These are phyloP conservation scores for Oedothorax gibbosus DNA, from an alignment of 1,140 invertebrate genomes.

Conservation along the genomic window DNA sequence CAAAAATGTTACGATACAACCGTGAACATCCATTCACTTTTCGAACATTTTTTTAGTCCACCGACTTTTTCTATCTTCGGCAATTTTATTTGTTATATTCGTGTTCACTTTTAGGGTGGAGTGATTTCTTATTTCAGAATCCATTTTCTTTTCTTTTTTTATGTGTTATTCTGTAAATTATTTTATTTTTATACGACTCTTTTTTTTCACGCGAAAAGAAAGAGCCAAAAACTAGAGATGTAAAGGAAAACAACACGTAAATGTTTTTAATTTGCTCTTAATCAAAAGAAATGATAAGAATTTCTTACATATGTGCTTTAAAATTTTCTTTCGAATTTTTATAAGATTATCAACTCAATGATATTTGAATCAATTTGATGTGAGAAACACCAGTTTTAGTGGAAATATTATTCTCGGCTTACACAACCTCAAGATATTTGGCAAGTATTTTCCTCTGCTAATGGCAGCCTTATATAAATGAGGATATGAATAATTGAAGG, in stretches of 20 bases:
- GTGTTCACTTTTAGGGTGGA: not conserved
- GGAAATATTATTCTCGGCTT: no score
- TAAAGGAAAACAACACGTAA: not conserved
- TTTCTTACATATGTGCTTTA: no score
- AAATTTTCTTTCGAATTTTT: no score
- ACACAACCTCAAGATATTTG: no score
- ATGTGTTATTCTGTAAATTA: not conserved
- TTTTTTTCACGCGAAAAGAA: slow-evolving; percentile 2
- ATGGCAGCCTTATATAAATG: no score
- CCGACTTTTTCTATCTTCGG: not conserved
- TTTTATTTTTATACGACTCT: slow-evolving; percentile 29
- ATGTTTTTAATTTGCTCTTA: not conserved
- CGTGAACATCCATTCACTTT: slow-evolving; percentile 46
- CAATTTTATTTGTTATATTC: not conserved
- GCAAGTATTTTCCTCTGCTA: no score
- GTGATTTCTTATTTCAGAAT: slow-evolving; percentile 28
- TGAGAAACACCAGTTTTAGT: no score
- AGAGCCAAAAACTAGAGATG: not conserved
- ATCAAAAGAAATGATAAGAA: not conserved
- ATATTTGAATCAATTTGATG: no score
- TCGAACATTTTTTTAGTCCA: slow-evolving; percentile 26
- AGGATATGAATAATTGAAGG: no score
- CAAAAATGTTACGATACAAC: slow-evolving; percentile 22
- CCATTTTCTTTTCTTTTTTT: not conserved
- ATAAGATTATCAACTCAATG: no score